phyloP scores from a whole-genome alignment of 2,888 invertebrate species.

The Scrobipalpa atriplicella region DNA sequence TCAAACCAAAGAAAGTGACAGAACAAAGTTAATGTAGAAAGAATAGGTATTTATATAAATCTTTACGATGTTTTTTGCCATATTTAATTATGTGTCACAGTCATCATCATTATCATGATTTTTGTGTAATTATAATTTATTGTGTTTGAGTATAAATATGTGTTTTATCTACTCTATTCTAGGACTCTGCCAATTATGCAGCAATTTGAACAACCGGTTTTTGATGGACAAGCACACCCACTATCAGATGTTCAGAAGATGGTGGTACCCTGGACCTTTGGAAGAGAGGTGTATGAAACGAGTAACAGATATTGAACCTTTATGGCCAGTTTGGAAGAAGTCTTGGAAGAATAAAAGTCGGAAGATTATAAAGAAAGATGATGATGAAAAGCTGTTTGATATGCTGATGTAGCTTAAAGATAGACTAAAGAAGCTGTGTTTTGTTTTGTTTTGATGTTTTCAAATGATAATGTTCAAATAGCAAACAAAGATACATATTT shows the following conservation, averaged over 20 bases:
- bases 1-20: too few species aligned
- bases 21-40: too few species aligned
- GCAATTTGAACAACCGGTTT: constrained; percentile 49
- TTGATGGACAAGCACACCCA: constrained; percentile 38
- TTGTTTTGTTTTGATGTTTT: too few species aligned
- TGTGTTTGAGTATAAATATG: too few species aligned
- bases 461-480: too few species aligned
- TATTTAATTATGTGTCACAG: too few species aligned
- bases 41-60: too few species aligned
- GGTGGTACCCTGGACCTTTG: constrained; percentile 60
- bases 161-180: too few species aligned
- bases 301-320: neutral
- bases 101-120: too few species aligned
- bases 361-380: neutral
- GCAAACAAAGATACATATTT: neutral
- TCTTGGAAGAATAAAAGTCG: neutral
- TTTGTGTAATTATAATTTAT: too few species aligned
- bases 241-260: constrained; percentile 55
- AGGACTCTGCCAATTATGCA: constrained; percentile 60
- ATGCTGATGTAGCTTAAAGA: neutral
- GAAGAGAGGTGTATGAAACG: constrained; percentile 40
- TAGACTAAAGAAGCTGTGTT: too few species aligned
- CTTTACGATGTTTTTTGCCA: too few species aligned
- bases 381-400: constrained; percentile 5
- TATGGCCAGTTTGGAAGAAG: neutral